Conservation (phyloP, 37 sponge, comb jelly and placozoan species). For the Dysidea cf. avara region DNA sequence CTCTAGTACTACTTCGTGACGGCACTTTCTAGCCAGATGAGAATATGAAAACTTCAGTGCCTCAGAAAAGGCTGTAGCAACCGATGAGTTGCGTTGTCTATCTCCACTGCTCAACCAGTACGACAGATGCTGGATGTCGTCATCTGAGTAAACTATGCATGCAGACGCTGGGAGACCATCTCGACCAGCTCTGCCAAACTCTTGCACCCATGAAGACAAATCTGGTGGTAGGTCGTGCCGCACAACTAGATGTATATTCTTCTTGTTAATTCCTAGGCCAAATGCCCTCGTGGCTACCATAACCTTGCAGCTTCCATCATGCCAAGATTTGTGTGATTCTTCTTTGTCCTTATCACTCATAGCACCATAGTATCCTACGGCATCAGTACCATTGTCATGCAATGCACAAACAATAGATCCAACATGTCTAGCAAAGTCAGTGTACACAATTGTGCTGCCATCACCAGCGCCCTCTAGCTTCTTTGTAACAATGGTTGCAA, state of each 20-base stretch:
- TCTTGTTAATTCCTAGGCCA: background rate
- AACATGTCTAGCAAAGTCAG: constrained; percentile 10
- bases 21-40: constrained; percentile 15
- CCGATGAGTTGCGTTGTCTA: too few relatives aligned
- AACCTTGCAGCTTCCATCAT: background rate
- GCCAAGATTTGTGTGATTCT: background rate
- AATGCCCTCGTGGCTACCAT: constrained; percentile 9
- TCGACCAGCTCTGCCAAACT: too few relatives aligned
- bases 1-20: background rate
- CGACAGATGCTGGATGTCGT: too few relatives aligned
- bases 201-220: background rate
- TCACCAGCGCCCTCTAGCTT: too few relatives aligned
- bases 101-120: too few relatives aligned
- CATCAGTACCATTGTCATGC: background rate
- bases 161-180: constrained; percentile 1
- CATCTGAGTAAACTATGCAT: background rate
- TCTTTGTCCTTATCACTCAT: constrained; percentile 6
- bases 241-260: background rate
- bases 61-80: constrained; percentile 10
- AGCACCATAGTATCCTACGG: background rate
- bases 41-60: constrained; percentile 11
- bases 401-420: background rate
- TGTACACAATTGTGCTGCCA: constrained; percentile 5
- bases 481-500: too few relatives aligned
- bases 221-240: background rate